Conservation (phyloP, 2,113 vertebrate species). For the Alouatta palliata region DNA sequence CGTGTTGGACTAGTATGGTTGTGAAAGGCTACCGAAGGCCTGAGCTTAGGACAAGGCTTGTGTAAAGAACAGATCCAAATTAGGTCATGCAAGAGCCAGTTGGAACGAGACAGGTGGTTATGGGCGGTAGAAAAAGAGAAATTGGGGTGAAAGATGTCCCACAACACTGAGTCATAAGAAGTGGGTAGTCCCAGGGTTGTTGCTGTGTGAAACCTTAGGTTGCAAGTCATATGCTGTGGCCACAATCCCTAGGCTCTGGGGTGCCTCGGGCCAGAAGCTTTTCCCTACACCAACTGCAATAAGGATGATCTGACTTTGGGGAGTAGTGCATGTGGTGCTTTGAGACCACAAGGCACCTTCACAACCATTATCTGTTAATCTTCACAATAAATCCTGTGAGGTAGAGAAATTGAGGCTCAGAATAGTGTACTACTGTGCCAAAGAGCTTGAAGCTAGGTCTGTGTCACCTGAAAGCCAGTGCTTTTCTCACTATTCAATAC, state of each 20-base stretch:
- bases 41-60: not conserved
- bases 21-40: not conserved
- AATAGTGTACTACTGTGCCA: not conserved
- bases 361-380: not conserved
- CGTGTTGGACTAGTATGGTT: not conserved
- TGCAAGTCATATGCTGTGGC: conserved; percentile 41
- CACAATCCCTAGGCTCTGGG: not conserved
- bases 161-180: conserved; percentile 37
- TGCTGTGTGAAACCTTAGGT: not conserved
- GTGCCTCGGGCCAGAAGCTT: not conserved
- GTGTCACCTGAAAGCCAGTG: not conserved
- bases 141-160: not conserved
- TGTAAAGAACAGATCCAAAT: not conserved
- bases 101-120: not conserved
- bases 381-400: not conserved
- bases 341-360: not conserved
- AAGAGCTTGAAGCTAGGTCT: not conserved
- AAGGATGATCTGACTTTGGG: not conserved
- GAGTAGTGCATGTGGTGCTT: not conserved
- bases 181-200: not conserved
- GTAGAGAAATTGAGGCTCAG: not conserved
- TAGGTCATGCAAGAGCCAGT: not conserved
- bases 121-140: conserved; percentile 53
- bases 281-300: not conserved
- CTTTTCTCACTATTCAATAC: not conserved